These are phyloP conservation scores for Pyrgus malvae DNA, from an alignment of 2,888 invertebrate genomes.

Conservation along the genomic window DNA sequence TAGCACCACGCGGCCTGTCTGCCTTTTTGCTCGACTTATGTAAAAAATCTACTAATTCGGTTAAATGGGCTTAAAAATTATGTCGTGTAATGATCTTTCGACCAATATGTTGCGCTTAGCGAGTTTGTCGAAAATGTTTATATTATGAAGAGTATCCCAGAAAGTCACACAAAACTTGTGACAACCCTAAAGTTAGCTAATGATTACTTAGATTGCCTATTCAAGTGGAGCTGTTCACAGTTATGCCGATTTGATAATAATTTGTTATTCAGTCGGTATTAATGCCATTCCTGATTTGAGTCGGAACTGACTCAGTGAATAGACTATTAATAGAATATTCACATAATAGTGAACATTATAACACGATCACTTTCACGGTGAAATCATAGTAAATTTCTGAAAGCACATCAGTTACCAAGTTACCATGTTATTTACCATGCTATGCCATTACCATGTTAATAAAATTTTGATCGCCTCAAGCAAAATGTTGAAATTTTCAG, in stretches of 20 bases:
- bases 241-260: slow-evolving; percentile 18
- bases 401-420: neutral
- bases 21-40: too few species aligned
- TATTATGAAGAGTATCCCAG: too few species aligned
- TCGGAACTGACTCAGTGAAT: slow-evolving; percentile 5
- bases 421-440: neutral
- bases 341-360: neutral
- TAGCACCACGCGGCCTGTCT: too few species aligned
- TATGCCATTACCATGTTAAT: slow-evolving; percentile 2
- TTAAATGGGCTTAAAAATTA: too few species aligned
- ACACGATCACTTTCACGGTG: neutral
- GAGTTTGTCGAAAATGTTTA: too few species aligned
- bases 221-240: slow-evolving; percentile 11
- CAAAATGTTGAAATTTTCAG: neutral
- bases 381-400: slow-evolving; percentile 5
- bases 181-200: neutral
- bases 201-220: slow-evolving; percentile 13
- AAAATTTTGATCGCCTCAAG: neutral
- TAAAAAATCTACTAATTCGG: too few species aligned
- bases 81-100: too few species aligned
- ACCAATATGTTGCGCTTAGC: too few species aligned
- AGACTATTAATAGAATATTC: slow-evolving; percentile 18
- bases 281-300: slow-evolving; percentile 2
- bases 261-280: neutral
- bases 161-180: neutral